phyloP scores from a whole-genome alignment of 1,140 invertebrate species.

The Helicoverpa armigera region DNA sequence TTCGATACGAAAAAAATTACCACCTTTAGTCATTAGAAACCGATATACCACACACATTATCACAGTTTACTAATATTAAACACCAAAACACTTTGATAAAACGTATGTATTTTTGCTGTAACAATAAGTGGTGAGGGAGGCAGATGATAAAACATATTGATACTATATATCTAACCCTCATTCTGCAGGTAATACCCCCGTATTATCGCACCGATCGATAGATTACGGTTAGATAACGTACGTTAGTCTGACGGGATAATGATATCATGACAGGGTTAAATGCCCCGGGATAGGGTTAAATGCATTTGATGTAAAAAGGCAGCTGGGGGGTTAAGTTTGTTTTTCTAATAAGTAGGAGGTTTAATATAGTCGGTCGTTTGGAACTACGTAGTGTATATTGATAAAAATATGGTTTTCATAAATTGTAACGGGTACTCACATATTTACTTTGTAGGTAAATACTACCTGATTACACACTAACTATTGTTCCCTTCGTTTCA shows the following conservation, averaged over 20 bases:
- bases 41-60: neutral
- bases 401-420: no score
- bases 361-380: no score
- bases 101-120: neutral
- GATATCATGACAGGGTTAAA: slow-evolving; percentile 19
- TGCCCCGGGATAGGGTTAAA: neutral
- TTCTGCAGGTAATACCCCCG: neutral
- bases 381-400: no score
- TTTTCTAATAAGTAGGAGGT: no score
- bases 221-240: slow-evolving; percentile 37
- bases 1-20: no score
- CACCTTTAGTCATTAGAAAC: no score
- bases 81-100: neutral
- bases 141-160: slow-evolving; percentile 33
- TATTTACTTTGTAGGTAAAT: no score
- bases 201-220: slow-evolving; percentile 32
- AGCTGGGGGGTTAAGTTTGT: neutral
- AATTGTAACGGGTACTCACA: no score
- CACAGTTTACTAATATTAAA: neutral
- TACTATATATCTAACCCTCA: slow-evolving; percentile 14
- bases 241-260: slow-evolving; percentile 14
- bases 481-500: no score
- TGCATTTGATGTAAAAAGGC: neutral
- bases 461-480: no score
- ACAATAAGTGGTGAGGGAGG: slow-evolving; percentile 24